phyloP scores from a whole-genome alignment of 2,113 vertebrate species.

The Aldabrachelys gigantea region DNA sequence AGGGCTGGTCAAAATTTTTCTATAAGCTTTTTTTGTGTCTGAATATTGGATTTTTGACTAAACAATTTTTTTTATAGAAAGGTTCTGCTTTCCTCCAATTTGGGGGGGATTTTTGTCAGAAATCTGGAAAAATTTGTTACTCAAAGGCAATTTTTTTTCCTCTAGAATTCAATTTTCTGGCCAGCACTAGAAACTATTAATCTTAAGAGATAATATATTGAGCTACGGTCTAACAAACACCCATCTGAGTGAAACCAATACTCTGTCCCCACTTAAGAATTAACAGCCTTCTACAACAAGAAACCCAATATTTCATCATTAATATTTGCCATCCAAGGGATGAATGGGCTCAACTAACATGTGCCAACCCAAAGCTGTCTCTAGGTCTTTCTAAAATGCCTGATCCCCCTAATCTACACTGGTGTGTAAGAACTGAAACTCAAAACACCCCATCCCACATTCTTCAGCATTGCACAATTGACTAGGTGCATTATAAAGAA shows the following conservation, averaged over 20 bases:
- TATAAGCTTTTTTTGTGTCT: neutral
- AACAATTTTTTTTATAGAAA: neutral
- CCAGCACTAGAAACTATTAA: neutral
- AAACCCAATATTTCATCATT: neutral
- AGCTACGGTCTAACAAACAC: neutral
- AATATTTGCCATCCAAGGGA: neutral
- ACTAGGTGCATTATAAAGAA: neutral
- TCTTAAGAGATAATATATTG: conserved; percentile 20
- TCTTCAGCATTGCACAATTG: neutral
- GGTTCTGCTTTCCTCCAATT: neutral
- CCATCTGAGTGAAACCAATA: neutral
- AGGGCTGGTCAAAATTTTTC: neutral
- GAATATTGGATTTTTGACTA: neutral
- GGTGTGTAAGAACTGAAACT: neutral
- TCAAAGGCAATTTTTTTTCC: neutral
- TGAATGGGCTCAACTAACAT: neutral
- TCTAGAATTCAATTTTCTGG: conserved; percentile 22
- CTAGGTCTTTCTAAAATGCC: neutral
- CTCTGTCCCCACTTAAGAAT: neutral
- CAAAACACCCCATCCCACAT: neutral
- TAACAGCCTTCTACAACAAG: neutral
- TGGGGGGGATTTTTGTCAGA: neutral
- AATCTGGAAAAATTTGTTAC: neutral
- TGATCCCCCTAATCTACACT: neutral
- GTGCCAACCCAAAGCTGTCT: neutral